These are phyloP conservation scores for Cyrtorhinus lividipennis DNA, from an alignment of 1,140 invertebrate genomes.

Conservation along the genomic window DNA sequence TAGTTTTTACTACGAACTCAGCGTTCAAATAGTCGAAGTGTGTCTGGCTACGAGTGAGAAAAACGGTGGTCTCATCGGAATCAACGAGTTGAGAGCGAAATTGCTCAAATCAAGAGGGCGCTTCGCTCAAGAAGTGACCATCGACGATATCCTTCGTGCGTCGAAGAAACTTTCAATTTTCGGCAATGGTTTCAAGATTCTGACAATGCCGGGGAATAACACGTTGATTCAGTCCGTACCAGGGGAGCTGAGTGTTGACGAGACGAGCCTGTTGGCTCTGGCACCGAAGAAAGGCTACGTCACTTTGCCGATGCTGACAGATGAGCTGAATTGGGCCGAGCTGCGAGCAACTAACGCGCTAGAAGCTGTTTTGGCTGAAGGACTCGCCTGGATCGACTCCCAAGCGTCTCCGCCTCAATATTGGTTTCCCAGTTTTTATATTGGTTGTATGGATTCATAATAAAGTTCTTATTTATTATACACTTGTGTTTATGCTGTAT, in stretches of 20 bases:
- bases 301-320: background rate
- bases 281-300: slow-evolving; percentile 47
- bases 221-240: slow-evolving; percentile 93
- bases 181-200: slow-evolving; percentile 86
- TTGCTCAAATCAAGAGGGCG: slow-evolving; percentile 68
- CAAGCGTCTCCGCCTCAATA: slow-evolving; percentile 54
- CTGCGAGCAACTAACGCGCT: slow-evolving; percentile 60
- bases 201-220: slow-evolving; percentile 66
- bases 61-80: slow-evolving; percentile 73
- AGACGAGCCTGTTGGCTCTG: slow-evolving; percentile 76
- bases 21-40: slow-evolving; percentile 95
- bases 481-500: no score
- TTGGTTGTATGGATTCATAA: slow-evolving; percentile 29
- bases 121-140: slow-evolving; percentile 73
- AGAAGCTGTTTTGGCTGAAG: slow-evolving; percentile 78
- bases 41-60: slow-evolving; percentile 83
- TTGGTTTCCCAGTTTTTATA: slow-evolving; percentile 93
- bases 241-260: slow-evolving; percentile 91
- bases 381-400: slow-evolving; percentile 85
- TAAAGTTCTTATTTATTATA: no score
- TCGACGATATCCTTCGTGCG: slow-evolving; percentile 85
- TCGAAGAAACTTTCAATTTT: slow-evolving; percentile 88
- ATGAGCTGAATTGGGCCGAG: slow-evolving; percentile 54
- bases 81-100: slow-evolving; percentile 71
- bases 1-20: slow-evolving; percentile 98